Evolutionary conservation across 2,888 invertebrate genomes (phyloP).

Genomic region (Poecilus cupreus): DNA sequence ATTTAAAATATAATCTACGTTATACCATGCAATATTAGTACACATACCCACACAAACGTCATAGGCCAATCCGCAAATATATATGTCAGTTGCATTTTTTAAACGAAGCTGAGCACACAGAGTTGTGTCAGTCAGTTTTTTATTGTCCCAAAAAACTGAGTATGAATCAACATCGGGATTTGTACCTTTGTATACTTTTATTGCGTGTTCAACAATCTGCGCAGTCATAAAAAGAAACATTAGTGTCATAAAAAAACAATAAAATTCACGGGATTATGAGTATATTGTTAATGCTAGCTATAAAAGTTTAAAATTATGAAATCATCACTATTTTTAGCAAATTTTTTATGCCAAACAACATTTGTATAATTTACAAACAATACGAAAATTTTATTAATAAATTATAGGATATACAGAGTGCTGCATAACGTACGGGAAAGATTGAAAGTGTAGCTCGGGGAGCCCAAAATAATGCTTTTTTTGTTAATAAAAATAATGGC

Average conservation of each 20-base stretch:
- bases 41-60: constrained; percentile 92
- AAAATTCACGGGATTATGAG: background rate
- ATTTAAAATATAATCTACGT: too few relatives aligned
- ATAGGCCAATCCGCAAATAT: constrained; percentile 95
- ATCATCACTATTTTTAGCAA: background rate
- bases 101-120: constrained; percentile 86
- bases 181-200: constrained; percentile 92
- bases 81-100: constrained; percentile 91
- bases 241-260: background rate
- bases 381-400: too few relatives aligned
- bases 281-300: background rate
- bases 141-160: constrained; percentile 99
- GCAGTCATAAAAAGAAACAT: constrained; percentile 41
- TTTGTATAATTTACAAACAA: too few relatives aligned
- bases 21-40: background rate
- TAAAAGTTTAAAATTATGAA: background rate
- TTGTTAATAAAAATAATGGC: too few relatives aligned
- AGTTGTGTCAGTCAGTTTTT: constrained; percentile 90
- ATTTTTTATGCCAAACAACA: too few relatives aligned
- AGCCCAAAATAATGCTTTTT: too few relatives aligned
- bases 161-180: constrained; percentile 97
- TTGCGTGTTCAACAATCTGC: constrained; percentile 83
- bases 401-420: too few relatives aligned
- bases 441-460: too few relatives aligned
- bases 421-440: too few relatives aligned